Base-by-base conservation (phyloP, 2,888 invertebrate species). In the Mythimna loreyi region DNA sequence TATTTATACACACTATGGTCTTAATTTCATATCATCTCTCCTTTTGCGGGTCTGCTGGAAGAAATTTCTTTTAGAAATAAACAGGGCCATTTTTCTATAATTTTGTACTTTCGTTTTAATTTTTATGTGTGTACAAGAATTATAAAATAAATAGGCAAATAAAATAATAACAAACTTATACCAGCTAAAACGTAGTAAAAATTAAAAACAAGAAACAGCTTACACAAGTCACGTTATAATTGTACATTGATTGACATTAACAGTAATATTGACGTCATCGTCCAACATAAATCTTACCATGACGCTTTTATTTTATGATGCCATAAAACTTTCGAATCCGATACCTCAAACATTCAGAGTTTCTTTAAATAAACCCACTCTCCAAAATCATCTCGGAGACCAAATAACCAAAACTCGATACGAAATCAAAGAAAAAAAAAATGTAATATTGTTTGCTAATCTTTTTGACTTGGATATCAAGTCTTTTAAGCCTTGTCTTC, bases 291-390 rank as follows among this genome's bases (percentile, higher is more conserved):
- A 77, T 74, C 57, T 25, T 23, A 36, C 52, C 36, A 53, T 55
- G 30, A 65, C 52, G 69, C 30, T 50, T 68, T 66, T 30, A 66
- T 69, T 77, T 69, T 65, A 80, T 59, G 47, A 25, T 23, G 33
- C 65, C 5, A 65, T 80, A 66, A 77, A 79, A 49, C 33, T 64
- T 60, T 78, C 57, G n/a, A 62, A 74, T 72, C 52, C 7, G 59
- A 57, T 47, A 57, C 52, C 43, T 65, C 64, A 52, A 79, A 67
- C 67, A 72, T 66, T 79, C n/a, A 30, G 1, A 50, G n/a, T 33
- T 33, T 59, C 30, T 64, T 25, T 52, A 74, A 72, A 78, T 67
- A 68, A 68, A 55, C 69, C 19, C 11, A 47, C 52, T 36, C 56
- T 28, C 28, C 28, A 28, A 52, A 19, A 11, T 43, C 4, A 50